Evolutionary conservation across 2,113 vertebrate genomes (phyloP).

Genomic region (Tachysurus fulvidraco): DNA sequence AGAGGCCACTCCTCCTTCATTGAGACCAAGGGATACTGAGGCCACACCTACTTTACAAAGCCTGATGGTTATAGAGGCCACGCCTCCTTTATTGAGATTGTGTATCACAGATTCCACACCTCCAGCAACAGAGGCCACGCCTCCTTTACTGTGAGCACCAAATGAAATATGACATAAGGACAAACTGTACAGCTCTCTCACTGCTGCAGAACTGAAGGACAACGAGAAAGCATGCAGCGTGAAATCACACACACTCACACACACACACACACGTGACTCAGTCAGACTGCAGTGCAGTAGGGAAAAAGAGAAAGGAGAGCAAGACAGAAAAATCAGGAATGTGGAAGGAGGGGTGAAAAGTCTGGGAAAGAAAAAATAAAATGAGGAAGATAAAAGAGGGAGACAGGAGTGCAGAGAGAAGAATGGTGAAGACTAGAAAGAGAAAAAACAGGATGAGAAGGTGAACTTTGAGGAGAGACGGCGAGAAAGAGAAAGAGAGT

Average conservation of each 20-base stretch:
- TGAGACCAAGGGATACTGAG: not conserved
- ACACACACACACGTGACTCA: not conserved
- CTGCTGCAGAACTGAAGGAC: constrained; percentile 40
- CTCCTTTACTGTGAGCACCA: not conserved
- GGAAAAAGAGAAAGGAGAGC: not conserved
- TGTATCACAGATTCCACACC: too few species aligned
- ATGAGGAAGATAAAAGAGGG: not conserved
- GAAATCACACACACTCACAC: constrained; percentile 4
- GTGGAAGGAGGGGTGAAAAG: not conserved
- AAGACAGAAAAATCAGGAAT: not conserved
- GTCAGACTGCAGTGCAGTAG: constrained; percentile 7
- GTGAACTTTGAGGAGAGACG: too few species aligned
- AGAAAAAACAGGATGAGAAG: not conserved
- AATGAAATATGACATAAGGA: not conserved
- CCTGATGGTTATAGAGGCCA: not conserved
- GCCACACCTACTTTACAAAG: not conserved
- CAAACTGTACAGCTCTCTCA: constrained; percentile 17
- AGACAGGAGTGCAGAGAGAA: not conserved
- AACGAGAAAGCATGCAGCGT: constrained; percentile 32
- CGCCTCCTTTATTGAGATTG: not conserved
- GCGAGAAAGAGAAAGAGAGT: not conserved
- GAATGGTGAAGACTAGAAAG: not conserved
- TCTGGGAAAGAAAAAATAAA: not conserved
- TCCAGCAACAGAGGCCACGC: not conserved
- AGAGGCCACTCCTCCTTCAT: not conserved